Conservation (phyloP, 2,113 vertebrate genomes). For the Atractosteus spatula region DNA sequence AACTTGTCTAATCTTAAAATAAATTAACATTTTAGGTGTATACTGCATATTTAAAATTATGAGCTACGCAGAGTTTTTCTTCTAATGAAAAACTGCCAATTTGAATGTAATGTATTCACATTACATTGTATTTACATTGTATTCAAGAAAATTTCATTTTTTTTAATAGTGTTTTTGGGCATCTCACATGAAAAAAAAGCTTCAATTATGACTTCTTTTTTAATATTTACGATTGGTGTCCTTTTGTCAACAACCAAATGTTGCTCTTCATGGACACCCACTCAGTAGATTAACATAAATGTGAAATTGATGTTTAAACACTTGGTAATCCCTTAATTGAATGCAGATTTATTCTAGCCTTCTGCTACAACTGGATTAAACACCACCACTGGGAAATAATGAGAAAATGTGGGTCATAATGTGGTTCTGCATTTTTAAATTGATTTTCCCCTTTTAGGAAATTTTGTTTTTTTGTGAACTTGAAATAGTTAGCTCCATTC, state of each 20-base stretch:
- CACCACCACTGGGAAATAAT: conserved; percentile 36
- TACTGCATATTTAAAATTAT: too few species aligned
- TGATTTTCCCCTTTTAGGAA: conserved; percentile 60
- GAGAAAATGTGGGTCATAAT: conserved; percentile 43
- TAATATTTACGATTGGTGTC: conserved; percentile 27
- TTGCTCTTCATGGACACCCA: conserved; percentile 54
- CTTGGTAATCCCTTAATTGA: conserved; percentile 70
- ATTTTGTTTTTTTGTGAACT: conserved; percentile 13
- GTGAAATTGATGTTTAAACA: conserved; percentile 66
- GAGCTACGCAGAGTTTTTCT: too few species aligned
- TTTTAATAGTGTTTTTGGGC: too few species aligned
- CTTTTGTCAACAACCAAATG: conserved; percentile 29
- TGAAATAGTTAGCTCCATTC: too few species aligned
- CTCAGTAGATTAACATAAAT: conserved; percentile 57
- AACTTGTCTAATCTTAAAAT: too few species aligned
- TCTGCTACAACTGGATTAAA: conserved; percentile 62
- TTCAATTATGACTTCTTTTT: conserved; percentile 11
- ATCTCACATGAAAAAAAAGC: not conserved
- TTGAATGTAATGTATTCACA: too few species aligned
- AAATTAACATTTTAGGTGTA: too few species aligned
- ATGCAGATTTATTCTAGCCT: conserved; percentile 73
- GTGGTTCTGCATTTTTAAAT: conserved; percentile 49
- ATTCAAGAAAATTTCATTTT: too few species aligned
- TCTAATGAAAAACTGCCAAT: too few species aligned
- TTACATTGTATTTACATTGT: too few species aligned